phyloP scores from a whole-genome alignment of 2,888 invertebrate genomes.

The Branchipolynoe longqiensis region DNA sequence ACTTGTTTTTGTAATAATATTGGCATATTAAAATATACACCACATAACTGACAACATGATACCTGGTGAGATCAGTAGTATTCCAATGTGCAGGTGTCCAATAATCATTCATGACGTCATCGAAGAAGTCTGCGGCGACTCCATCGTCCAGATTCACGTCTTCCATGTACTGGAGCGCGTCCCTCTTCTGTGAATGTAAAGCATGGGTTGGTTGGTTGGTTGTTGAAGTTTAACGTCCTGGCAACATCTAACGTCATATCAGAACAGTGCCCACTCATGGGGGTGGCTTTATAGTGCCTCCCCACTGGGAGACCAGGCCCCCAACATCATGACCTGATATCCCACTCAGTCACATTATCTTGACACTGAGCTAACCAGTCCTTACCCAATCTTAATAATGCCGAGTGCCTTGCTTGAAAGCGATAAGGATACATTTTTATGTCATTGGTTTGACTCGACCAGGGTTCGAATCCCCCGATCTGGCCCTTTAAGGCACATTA shows the following conservation, averaged over 20 bases:
- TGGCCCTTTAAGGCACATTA: too few relatives aligned
- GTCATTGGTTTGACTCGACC: neutral
- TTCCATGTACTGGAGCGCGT: neutral
- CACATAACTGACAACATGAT: too few relatives aligned
- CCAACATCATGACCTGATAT: neutral
- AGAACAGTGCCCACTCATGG: too few relatives aligned
- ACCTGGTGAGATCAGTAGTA: neutral
- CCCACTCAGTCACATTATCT: too few relatives aligned
- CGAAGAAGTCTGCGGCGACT: neutral
- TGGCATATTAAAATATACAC: too few relatives aligned
- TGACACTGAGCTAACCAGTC: too few relatives aligned
- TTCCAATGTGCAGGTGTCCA: neutral
- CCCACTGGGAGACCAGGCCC: too few relatives aligned
- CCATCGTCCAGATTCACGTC: neutral
- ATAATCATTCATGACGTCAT: neutral
- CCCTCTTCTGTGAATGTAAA: neutral
- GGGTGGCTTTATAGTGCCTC: too few relatives aligned
- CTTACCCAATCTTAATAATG: too few relatives aligned
- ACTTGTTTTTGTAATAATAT: neutral
- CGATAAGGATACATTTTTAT: too few relatives aligned
- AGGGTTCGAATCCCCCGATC: neutral
- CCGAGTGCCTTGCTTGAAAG: too few relatives aligned
- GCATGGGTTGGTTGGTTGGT: neutral
- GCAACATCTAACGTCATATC: neutral
- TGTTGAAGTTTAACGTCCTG: neutral